Evolutionary conservation across 2,888 invertebrate genomes (phyloP), one percentile per base, ranked within the genome.

Genomic region (Lasioglossum malachurum): DNA sequence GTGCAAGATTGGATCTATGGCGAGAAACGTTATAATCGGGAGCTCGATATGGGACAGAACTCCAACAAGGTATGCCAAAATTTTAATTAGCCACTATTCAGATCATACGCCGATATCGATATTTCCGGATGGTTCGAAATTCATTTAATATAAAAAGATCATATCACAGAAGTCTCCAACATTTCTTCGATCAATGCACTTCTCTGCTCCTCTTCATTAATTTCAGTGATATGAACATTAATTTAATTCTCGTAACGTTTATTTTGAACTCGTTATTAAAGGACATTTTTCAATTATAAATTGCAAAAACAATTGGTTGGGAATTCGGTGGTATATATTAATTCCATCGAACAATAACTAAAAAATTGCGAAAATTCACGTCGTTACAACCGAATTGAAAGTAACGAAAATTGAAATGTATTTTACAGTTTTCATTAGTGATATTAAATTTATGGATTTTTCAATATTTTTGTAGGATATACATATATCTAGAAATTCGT

Each of bases 1-100:
- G 97, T 98, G 76, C 96, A 97, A 88, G 97, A 98, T 91, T 98
- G 98, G 98, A 97, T 97, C 84, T 96, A 97, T 91, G 97, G 97
- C 74, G 98, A 98, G 92, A 96, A 97, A 86, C 96, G 97, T 78
- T 96, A 97, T 92, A 96, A 97, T 83, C 95, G 96, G 93, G 97
- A 97, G 92, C 95, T 96, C 71, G 97, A 97, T 93, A 95, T 97
- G 89, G 96, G 96, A 86, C 96, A 96, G 89, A 96, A 96, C 77
- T 96, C 96, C 77, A 95, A 96, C 78, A 96, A 96, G 96, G 97
- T 96, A 96, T 93, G 85, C 16, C 74, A 27, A 77, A 44, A 41
- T 44, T 41, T 10, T 64, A 64, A 31, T 64, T 31, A 64, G 19
- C 41, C 12, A 2, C 23, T 38, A 38, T 38, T 23, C 10, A 1